Evolutionary conservation across 2,888 invertebrate genomes (phyloP).

Genomic region (Notodonta dromedarius): DNA sequence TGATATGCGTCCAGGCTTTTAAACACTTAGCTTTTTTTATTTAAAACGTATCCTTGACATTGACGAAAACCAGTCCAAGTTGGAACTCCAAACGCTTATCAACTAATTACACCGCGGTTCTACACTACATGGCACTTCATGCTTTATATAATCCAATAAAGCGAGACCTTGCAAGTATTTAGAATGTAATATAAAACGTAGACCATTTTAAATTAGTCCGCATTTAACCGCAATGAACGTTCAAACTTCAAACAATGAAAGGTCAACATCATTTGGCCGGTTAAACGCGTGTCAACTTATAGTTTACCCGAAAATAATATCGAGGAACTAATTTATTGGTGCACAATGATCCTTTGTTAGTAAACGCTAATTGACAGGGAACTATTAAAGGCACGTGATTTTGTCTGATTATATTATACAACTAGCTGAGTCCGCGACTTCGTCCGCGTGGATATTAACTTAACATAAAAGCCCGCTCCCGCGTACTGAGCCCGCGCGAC

Average conservation of each 20-base stretch:
- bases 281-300: conserved; percentile 43
- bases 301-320: conserved; percentile 23
- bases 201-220: background rate
- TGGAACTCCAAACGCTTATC: conserved; percentile 20
- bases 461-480: too few species aligned
- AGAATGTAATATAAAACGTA: background rate
- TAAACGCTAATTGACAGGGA: conserved; percentile 38
- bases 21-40: conserved; percentile 46
- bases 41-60: conserved; percentile 50
- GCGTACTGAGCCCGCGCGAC: too few species aligned
- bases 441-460: too few species aligned
- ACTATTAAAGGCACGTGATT: conserved; percentile 28
- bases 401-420: too few species aligned
- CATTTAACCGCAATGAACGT: background rate
- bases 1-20: conserved; percentile 48
- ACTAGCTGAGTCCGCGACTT: too few species aligned
- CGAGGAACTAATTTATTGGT: conserved; percentile 48
- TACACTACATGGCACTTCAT: conserved; percentile 12
- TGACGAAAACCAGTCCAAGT: conserved; percentile 39
- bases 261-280: conserved; percentile 21
- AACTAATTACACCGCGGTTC: conserved; percentile 15
- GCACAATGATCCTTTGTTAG: conserved; percentile 36
- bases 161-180: conserved; percentile 10
- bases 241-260: conserved; percentile 2
- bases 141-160: conserved; percentile 10